These are phyloP conservation scores for Manacus vitellinus DNA, from an alignment of 2,113 vertebrate genomes.

Conservation along the genomic window DNA sequence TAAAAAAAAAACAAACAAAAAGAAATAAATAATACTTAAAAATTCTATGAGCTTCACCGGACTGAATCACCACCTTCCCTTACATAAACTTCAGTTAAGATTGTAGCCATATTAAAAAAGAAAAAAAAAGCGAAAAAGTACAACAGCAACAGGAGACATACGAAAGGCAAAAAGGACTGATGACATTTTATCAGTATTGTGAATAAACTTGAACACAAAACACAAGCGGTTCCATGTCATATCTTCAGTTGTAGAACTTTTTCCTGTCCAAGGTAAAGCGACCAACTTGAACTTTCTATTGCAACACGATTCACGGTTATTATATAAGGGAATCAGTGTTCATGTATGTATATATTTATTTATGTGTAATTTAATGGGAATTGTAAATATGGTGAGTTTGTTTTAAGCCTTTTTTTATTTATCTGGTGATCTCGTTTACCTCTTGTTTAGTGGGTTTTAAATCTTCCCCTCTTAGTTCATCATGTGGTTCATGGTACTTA, in stretches of 20 bases:
- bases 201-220: slow-evolving; percentile 97
- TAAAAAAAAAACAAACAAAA: slow-evolving; percentile 12
- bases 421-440: slow-evolving; percentile 98
- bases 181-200: slow-evolving; percentile 99
- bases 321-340: slow-evolving; percentile 99
- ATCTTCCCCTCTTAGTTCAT: slow-evolving; percentile 93
- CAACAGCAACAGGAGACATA: background rate
- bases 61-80: slow-evolving; percentile 90
- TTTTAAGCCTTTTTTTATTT: slow-evolving; percentile 97
- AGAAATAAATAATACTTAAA: slow-evolving; percentile 60
- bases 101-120: slow-evolving; percentile 88
- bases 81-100: slow-evolving; percentile 87
- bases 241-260: slow-evolving; percentile 90
- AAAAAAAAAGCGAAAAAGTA: slow-evolving; percentile 22
- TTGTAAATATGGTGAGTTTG: slow-evolving; percentile 99
- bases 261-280: slow-evolving; percentile 83
- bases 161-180: slow-evolving; percentile 82
- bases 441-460: slow-evolving; percentile 99
- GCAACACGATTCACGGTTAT: slow-evolving; percentile 91
- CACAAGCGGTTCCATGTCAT: slow-evolving; percentile 91
- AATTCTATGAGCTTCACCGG: slow-evolving; percentile 86
- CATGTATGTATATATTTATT: slow-evolving; percentile 99
- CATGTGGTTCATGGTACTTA: slow-evolving; percentile 97
- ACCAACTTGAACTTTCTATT: slow-evolving; percentile 96
- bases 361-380: slow-evolving; percentile 99